Base-by-base conservation (phyloP, 2,113 vertebrate species). In the Sitta europaea region DNA sequence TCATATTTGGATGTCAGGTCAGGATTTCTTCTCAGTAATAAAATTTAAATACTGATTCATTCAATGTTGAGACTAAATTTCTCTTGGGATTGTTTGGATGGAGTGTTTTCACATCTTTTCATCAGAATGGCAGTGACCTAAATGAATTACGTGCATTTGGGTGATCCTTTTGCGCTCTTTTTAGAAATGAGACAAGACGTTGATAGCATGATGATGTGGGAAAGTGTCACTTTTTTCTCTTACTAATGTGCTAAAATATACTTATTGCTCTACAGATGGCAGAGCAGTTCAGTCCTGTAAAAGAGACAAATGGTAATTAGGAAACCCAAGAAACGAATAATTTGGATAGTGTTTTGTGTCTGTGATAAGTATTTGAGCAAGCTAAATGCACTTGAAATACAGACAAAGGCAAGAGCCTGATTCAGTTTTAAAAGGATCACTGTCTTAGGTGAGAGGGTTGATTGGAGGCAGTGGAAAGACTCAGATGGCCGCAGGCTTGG, bases 241-340 rank as follows among this genome's bases (percentile, higher is more conserved):
- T 59, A 43, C 66, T 40, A 70, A 88, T 24, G 81, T 95, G 94
- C 67, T 96, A 93, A 96, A 97, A 90, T 87, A 78, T 47, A 75
- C 66, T 96, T 20, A 14, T 10, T 95, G 45, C 91, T 96, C 51
- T 72, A 75, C 94, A 96, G 90, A 95, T 94, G 96, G 90, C 87
- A 90, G 48, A 93, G 63, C 66, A 55, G 55, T 47, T 88, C 67
- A 54, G 54, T 86, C 85, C 74, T 48, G n/a, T 42, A 79, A 23
- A 14, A 55, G 70, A 91, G 47, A 77, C 29, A 95, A 90, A 90
- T 47, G 20, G 70, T 88, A 83, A 86, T 94, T 83, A 86, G 86
- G 78, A 95, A 88, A 73, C 36, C 9, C 29, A 79, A 76, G 65
- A 65, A 75, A 57, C 36, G n/a, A 79, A 24, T 94, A 40, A 82